A percentile compares a stretch with the other conserved stretches of the same genome.
Conservation (phyloP, 2,113 vertebrate genomes). For the Otolemur garnettii region DNA sequence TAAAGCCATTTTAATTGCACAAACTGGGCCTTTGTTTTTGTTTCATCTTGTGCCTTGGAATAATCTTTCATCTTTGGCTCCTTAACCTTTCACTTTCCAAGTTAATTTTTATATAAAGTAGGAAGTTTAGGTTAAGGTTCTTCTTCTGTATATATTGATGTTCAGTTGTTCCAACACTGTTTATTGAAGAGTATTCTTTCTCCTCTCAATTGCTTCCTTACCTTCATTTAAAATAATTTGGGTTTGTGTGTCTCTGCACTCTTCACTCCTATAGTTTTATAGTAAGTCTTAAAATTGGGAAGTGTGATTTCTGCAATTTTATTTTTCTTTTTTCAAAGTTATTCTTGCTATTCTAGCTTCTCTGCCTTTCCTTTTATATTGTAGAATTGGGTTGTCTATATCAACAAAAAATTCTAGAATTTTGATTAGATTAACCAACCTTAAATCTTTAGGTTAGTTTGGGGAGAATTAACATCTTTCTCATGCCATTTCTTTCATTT, state of each 20-base stretch:
- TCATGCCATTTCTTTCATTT: background rate
- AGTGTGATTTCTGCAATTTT: background rate
- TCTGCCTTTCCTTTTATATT: background rate
- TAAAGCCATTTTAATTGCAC: too few species aligned
- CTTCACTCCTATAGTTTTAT: background rate
- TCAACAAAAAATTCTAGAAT: background rate
- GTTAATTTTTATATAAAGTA: constrained; percentile 1
- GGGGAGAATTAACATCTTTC: background rate
- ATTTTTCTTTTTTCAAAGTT: background rate
- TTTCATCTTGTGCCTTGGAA: too few species aligned
- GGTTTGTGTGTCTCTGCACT: background rate
- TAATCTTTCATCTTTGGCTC: too few species aligned
- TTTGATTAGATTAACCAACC: constrained; percentile 8
- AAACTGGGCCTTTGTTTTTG: too few species aligned
- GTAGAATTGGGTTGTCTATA: background rate
- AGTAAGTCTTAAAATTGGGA: background rate
- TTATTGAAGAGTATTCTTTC: constrained; percentile 23
- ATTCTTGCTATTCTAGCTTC: background rate
- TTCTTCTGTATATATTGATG: background rate
- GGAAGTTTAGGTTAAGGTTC: background rate
- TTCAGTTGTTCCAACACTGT: background rate
- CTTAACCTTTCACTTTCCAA: background rate
- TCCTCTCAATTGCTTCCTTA: background rate
- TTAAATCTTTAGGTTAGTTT: constrained; percentile 30
- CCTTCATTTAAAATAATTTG: background rate